These are phyloP conservation scores for Frankliniella intonsa DNA, from an alignment of 2,888 invertebrate genomes.

Conservation along the genomic window DNA sequence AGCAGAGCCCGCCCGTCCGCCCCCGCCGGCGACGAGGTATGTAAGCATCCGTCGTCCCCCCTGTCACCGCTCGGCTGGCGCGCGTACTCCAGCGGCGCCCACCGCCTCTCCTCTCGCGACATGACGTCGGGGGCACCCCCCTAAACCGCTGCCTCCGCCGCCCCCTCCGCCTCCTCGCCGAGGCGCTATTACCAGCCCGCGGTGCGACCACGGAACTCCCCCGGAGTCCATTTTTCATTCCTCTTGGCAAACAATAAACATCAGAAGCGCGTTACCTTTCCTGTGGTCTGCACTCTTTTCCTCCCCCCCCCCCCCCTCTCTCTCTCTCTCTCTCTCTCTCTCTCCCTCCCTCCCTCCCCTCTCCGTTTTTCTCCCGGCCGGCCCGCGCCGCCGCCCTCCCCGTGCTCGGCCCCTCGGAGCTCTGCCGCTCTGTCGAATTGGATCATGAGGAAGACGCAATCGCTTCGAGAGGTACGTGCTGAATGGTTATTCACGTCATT, in stretches of 20 bases:
- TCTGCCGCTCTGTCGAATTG: too few species aligned
- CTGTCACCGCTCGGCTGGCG: neutral
- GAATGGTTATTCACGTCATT: too few species aligned
- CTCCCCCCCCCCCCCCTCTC: neutral
- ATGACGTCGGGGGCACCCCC: neutral
- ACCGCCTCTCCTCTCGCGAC: too few species aligned
- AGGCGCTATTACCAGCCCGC: neutral
- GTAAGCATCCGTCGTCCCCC: neutral
- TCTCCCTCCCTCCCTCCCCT: neutral
- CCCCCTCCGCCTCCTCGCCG: neutral
- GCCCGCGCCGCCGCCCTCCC: too few species aligned
- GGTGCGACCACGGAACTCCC: neutral
- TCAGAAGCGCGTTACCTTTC: neutral
- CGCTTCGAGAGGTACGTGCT: too few species aligned
- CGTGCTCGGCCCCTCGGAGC: too few species aligned
- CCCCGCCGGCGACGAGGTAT: too few species aligned
- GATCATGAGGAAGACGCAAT: too few species aligned
- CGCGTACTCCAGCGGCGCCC: neutral
- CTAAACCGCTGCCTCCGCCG: neutral
- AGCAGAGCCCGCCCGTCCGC: too few species aligned
- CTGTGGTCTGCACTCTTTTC: neutral
- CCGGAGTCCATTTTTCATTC: slow-evolving; percentile 9
- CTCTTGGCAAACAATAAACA: slow-evolving; percentile 2
- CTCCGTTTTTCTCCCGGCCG: neutral
- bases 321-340: neutral